phyloP scores from a whole-genome alignment of 1,140 invertebrate genomes.

The Lethrus apterus region DNA sequence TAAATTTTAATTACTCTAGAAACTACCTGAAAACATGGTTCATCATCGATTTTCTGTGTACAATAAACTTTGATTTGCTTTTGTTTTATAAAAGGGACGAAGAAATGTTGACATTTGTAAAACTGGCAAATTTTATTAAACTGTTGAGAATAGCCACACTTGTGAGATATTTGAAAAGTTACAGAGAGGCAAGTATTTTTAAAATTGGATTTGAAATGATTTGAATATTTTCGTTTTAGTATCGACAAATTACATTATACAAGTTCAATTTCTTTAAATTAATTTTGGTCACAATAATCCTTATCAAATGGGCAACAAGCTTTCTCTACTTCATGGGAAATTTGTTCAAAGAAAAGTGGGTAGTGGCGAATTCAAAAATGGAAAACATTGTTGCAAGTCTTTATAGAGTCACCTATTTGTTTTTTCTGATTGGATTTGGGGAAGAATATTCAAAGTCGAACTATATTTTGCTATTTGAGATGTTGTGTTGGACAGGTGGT shows the following conservation, averaged over 20 bases:
- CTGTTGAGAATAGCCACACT: slow-evolving; percentile 3
- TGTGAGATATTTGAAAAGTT: neutral
- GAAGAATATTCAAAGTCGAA: slow-evolving; percentile 1
- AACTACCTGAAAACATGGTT: slow-evolving; percentile 6
- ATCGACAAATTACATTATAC: neutral
- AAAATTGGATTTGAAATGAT: neutral
- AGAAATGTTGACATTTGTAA: neutral
- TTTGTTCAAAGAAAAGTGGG: neutral
- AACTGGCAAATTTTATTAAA: neutral
- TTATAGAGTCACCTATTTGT: slow-evolving; percentile 5
- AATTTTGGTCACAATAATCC: neutral
- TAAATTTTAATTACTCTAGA: slow-evolving; percentile 7
- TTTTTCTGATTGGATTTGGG: slow-evolving; percentile 7
- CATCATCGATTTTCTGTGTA: slow-evolving; percentile 1
- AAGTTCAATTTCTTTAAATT: slow-evolving; percentile 6
- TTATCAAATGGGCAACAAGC: slow-evolving; percentile 4
- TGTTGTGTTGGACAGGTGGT: slow-evolving; percentile 6
- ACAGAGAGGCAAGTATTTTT: neutral
- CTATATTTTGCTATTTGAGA: slow-evolving; percentile 3
- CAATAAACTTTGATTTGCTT: neutral
- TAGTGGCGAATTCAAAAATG: neutral
- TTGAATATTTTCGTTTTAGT: neutral
- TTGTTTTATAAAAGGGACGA: neutral
- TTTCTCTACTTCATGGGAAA: slow-evolving; percentile 1
- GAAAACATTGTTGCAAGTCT: neutral